A percentile compares a stretch with the other conserved stretches of the same genome.
phyloP scores from a whole-genome alignment of 2,797 vertebrate species.

The Prunella strophiata region DNA sequence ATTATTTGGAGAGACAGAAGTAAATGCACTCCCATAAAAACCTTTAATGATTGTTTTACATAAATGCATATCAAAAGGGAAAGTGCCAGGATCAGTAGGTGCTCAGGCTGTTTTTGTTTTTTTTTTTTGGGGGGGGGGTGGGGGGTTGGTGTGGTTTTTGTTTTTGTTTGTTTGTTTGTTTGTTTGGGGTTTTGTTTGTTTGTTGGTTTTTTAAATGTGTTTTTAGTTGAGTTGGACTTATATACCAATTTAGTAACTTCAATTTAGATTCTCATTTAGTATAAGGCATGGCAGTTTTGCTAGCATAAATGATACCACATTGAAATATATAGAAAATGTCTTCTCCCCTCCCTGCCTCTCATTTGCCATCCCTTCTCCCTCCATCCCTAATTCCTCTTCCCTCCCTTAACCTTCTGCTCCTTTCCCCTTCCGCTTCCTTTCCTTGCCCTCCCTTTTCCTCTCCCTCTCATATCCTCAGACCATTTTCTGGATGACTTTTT shows the following conservation, averaged over 20 bases:
- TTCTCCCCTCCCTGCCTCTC: background rate
- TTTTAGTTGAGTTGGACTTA: background rate
- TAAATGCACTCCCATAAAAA: background rate
- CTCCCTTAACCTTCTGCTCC: background rate
- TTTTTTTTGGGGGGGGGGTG: too few relatives aligned
- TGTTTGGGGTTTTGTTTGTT: background rate
- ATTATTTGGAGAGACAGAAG: slow-evolving; percentile 37
- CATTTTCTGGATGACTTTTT: background rate
- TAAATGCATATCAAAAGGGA: background rate
- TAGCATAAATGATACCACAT: background rate
- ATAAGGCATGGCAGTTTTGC: background rate
- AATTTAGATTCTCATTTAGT: background rate
- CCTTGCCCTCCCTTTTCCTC: background rate
- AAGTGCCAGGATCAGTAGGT: background rate
- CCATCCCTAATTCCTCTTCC: background rate
- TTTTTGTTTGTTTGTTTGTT: background rate
- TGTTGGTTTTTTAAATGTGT: background rate
- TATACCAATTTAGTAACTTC: background rate
- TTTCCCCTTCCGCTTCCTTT: background rate
- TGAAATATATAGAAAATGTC: background rate
- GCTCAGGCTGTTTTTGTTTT: background rate
- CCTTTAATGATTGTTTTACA: background rate
- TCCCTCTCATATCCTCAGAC: background rate
- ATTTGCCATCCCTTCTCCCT: background rate
- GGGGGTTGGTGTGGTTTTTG: background rate